Evolutionary conservation across 2,113 vertebrate genomes (phyloP).

Genomic region (Melanerpes formicivorus): DNA sequence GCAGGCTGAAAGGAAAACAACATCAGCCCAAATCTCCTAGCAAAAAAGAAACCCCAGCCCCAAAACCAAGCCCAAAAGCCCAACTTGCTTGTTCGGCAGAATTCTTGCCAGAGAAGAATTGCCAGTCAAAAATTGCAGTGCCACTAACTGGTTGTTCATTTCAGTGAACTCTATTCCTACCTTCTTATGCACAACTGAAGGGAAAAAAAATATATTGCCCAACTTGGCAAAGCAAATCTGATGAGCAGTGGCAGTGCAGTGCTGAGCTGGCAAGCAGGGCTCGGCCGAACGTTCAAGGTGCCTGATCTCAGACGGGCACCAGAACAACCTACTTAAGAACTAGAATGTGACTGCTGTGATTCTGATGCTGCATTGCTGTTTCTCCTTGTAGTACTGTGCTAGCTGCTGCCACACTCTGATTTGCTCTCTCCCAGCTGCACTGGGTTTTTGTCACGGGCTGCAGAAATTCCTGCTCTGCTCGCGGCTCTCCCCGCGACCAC

Average conservation of each 20-base stretch:
- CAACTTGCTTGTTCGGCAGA: slow-evolving; percentile 21
- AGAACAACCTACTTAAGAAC: slow-evolving; percentile 79
- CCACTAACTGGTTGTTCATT: slow-evolving; percentile 23
- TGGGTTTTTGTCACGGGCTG: slow-evolving; percentile 74
- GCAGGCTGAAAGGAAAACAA: slow-evolving; percentile 27
- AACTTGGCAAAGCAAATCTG: slow-evolving; percentile 18
- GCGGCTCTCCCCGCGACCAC: slow-evolving; percentile 56
- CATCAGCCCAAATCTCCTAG: slow-evolving; percentile 34
- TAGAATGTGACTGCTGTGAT: slow-evolving; percentile 62
- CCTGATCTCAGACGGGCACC: slow-evolving; percentile 39
- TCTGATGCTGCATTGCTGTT: slow-evolving; percentile 84
- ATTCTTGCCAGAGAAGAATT: slow-evolving; percentile 35
- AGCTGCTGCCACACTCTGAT: slow-evolving; percentile 72
- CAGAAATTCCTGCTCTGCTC: slow-evolving; percentile 76
- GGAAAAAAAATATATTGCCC: background rate
- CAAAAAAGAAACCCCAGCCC: background rate
- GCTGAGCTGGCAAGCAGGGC: background rate
- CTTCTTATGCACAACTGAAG: slow-evolving; percentile 23
- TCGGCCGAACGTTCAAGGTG: slow-evolving; percentile 23
- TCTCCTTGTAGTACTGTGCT: slow-evolving; percentile 69
- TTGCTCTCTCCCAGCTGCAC: slow-evolving; percentile 77
- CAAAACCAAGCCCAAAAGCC: background rate
- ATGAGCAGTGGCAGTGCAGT: background rate
- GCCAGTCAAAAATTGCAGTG: slow-evolving; percentile 31
- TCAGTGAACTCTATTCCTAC: slow-evolving; percentile 40